These are phyloP conservation scores for Passerculus sandwichensis DNA, from an alignment of 2,797 vertebrate genomes.

Conservation along the genomic window DNA sequence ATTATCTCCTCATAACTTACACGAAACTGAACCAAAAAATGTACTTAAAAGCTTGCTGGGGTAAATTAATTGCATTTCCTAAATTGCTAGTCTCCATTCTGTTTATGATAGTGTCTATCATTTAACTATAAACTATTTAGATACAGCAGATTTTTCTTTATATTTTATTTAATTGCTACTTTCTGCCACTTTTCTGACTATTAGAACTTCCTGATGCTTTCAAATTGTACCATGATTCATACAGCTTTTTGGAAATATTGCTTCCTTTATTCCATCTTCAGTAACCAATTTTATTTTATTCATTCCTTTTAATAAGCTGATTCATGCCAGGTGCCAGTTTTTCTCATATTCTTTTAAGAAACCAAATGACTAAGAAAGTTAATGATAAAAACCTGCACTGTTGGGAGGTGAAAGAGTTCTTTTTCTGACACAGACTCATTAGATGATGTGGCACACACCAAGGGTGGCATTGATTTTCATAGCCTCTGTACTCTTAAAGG, in stretches of 20 bases:
- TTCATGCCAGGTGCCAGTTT: constrained; percentile 1
- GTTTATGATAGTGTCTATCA: neutral
- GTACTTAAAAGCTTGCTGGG: neutral
- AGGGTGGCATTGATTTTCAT: constrained; percentile 46
- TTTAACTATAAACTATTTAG: neutral
- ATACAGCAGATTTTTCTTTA: neutral
- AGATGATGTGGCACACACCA: neutral
- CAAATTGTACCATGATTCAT: neutral
- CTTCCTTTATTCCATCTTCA: neutral
- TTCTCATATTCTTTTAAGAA: constrained; percentile 8
- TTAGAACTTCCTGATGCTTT: neutral
- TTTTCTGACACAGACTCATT: constrained; percentile 52
- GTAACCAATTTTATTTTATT: neutral
- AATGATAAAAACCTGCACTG: constrained; percentile 9
- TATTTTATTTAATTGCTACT: neutral
- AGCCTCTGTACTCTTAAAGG: constrained; percentile 47
- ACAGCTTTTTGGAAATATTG: neutral
- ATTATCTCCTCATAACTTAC: neutral
- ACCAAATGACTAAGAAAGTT: neutral
- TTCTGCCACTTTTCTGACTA: neutral
- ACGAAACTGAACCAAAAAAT: neutral
- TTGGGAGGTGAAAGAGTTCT: neutral
- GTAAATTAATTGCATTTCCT: neutral
- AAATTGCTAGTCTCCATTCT: neutral
- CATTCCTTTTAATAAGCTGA: constrained; percentile 18